phyloP scores from a whole-genome alignment of 1,140 invertebrate genomes.

The Trichomalopsis sarcophagae region DNA sequence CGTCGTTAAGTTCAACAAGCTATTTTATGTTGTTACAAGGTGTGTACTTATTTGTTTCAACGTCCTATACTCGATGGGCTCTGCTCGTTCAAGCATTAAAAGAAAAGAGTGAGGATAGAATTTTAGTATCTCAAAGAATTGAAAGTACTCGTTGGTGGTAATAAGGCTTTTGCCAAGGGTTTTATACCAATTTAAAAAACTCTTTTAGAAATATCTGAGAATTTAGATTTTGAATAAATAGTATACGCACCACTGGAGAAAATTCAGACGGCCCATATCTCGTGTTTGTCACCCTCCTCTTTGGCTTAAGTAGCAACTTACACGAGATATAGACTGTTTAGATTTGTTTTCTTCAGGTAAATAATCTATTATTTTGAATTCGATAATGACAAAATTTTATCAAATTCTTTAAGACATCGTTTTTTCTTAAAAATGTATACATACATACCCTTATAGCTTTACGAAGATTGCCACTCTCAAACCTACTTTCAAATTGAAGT shows the following conservation, averaged over 20 bases:
- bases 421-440: background rate
- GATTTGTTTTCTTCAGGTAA: too few species aligned
- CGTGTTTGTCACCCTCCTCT: too few species aligned
- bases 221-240: background rate
- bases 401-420: too few species aligned
- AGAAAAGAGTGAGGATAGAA: background rate
- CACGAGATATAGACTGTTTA: too few species aligned
- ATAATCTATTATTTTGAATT: too few species aligned
- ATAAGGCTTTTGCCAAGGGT: background rate
- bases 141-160: slow-evolving; percentile 15
- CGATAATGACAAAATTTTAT: too few species aligned
- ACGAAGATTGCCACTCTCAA: slow-evolving; percentile 93
- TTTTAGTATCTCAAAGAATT: background rate
- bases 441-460: slow-evolving; percentile 86
- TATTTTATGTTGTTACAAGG: slow-evolving; percentile 8
- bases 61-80: too few species aligned
- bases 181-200: background rate
- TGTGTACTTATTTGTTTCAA: background rate
- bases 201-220: background rate
- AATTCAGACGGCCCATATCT: too few species aligned
- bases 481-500: slow-evolving; percentile 89
- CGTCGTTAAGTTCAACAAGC: background rate
- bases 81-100: background rate
- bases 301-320: too few species aligned
- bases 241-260: too few species aligned